Base-by-base conservation (phyloP, 2,113 vertebrate genomes). In the Epinephelus moara region DNA sequence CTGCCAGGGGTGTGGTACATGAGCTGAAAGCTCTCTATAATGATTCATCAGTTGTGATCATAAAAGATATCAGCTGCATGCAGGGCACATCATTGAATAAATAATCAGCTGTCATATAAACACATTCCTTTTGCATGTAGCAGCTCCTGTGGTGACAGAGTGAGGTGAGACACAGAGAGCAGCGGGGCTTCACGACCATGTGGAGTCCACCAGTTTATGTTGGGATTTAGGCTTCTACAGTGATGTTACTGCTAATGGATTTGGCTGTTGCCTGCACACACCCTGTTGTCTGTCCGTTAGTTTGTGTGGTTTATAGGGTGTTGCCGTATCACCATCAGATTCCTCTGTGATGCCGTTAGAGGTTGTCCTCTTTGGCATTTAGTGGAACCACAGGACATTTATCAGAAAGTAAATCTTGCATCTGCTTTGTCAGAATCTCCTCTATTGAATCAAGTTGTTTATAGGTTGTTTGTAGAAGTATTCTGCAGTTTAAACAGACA, bases 351-450 rank as follows among this genome's bases (percentile, higher is more conserved):
- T 53, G 77, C 11, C 1, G 33, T 80, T 25, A 45, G 42, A 71
- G 17, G 62, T 52, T 68, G 52, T 80, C 57, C 40, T 2, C 3
- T 1, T 5, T 78, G 73, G 63, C 45, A 42, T 68, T 73, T 8
- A 53, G 72, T 33, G 19, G 9, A 88, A 57, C 77, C 73, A 66
- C 56, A 61, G 59, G 23, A 59, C 9, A 13, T 55, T 87, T n/a
- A 7, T 45, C 15, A 21, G 33, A 56, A 18, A 25, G 50, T 78
- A 75, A 75, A 70, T 77, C 49, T 55, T 57, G 23, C 50, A 59
- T 69, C 3, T 53, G 23, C 33, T 21, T 25, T 2, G 40, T 63
- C 50, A 70, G 62, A 74, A 52, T 45, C 45, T n/a, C 13, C 9
- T 33, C 13, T 18, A 4, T 27, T 11, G 14, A 17, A 75, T 9